Evolutionary conservation across 37 sponge, comb jelly and placozoan genomes (phyloP).

Genomic region (Cladorhizidae sp.): DNA sequence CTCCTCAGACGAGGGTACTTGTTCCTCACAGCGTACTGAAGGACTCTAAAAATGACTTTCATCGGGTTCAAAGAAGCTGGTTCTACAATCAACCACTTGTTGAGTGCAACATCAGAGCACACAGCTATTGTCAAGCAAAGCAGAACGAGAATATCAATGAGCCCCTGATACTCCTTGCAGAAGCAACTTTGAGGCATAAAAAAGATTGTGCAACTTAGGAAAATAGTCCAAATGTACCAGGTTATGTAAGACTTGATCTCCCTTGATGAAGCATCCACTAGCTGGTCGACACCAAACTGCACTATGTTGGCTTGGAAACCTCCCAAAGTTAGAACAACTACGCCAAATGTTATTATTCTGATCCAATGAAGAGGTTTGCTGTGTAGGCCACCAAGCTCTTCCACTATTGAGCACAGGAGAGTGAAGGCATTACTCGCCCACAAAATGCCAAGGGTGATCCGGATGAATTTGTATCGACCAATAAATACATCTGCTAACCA

Average conservation of each 20-base stretch:
- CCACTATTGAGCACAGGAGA: background rate
- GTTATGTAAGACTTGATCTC: too few relatives aligned
- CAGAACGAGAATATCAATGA: too few relatives aligned
- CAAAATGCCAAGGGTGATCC: conserved; percentile 19
- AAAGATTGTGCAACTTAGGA: too few relatives aligned
- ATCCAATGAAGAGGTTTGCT: background rate
- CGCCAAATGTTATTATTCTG: background rate
- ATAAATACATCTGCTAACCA: conserved; percentile 24
- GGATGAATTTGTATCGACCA: conserved; percentile 20
- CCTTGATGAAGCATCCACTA: conserved; percentile 3
- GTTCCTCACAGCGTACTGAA: too few relatives aligned
- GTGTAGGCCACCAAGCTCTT: background rate
- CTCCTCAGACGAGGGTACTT: too few relatives aligned
- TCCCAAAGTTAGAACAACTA: background rate
- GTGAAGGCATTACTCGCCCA: background rate
- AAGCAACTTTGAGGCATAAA: too few relatives aligned
- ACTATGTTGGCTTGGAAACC: background rate
- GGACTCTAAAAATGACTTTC: background rate
- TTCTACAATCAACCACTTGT: background rate
- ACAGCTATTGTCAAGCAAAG: too few relatives aligned
- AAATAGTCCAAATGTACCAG: too few relatives aligned
- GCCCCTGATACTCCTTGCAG: too few relatives aligned
- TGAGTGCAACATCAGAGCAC: too few relatives aligned
- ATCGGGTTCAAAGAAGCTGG: background rate
- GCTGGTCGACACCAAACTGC: background rate